phyloP scores from a whole-genome alignment of 2,113 vertebrate species.

The Neodon shergylaensis region DNA sequence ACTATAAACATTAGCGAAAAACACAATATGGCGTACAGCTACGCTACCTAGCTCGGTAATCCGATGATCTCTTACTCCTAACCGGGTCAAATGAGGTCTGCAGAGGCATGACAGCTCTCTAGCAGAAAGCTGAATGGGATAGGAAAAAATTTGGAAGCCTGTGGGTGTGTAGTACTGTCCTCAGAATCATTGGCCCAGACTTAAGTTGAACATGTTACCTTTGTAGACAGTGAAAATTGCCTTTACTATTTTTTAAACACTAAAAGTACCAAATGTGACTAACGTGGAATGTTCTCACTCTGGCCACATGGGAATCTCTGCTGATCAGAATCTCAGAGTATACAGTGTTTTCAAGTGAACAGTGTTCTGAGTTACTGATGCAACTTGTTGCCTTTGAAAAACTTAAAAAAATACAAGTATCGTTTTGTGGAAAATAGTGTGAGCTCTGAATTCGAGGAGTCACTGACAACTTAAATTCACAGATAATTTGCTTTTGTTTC shows the following conservation, averaged over 20 bases:
- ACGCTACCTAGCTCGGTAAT: constrained; percentile 56
- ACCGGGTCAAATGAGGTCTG: constrained; percentile 61
- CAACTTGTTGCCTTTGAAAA: constrained; percentile 58
- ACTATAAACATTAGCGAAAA: constrained; percentile 78
- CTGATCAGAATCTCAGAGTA: neutral
- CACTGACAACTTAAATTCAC: neutral
- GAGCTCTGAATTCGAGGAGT: neutral
- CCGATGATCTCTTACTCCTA: constrained; percentile 53
- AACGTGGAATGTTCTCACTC: neutral
- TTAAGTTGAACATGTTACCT: constrained; percentile 8
- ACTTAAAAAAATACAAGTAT: neutral
- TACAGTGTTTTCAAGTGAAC: constrained; percentile 30
- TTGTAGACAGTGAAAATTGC: neutral
- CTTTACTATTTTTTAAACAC: neutral
- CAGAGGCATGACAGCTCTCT: constrained; percentile 25
- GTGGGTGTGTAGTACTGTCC: neutral
- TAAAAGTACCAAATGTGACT: neutral
- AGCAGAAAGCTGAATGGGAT: constrained; percentile 43
- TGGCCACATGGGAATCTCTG: neutral
- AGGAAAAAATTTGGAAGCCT: constrained; percentile 42
- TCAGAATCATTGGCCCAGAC: neutral
- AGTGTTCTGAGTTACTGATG: neutral
- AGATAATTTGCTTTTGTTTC: constrained; percentile 21
- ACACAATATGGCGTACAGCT: constrained; percentile 81
- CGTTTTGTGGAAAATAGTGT: neutral